These are phyloP conservation scores for Pachydiplax longipennis DNA, from an alignment of 2,888 invertebrate species.

Conservation along the genomic window DNA sequence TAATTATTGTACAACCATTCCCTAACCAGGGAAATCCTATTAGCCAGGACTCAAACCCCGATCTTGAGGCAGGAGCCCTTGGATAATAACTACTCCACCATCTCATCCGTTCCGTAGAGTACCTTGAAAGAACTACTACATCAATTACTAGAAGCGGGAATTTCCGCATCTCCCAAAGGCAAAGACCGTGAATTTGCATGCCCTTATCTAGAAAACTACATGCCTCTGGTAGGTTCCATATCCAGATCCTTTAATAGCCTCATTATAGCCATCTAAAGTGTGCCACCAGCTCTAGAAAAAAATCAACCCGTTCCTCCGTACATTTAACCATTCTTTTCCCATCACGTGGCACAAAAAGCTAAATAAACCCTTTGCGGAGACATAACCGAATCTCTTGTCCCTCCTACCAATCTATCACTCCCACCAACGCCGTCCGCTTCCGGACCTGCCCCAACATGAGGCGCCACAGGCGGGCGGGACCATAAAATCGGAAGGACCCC, in stretches of 20 bases:
- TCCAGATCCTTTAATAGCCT: too few relatives aligned
- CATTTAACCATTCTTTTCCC: not conserved
- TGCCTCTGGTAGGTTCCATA: too few relatives aligned
- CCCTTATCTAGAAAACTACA: too few relatives aligned
- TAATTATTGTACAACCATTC: too few relatives aligned
- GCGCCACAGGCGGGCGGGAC: not conserved
- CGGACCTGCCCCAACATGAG: conserved; percentile 15
- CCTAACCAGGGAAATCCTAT: too few relatives aligned
- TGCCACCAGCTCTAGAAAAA: not conserved
- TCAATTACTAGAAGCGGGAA: too few relatives aligned
- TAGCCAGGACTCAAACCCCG: too few relatives aligned
- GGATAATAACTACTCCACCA: too few relatives aligned
- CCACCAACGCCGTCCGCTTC: conserved; percentile 21
- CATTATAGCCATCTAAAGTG: not conserved
- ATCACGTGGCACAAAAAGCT: not conserved
- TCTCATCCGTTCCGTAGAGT: too few relatives aligned
- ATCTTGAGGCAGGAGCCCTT: too few relatives aligned
- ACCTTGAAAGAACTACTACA: not conserved
- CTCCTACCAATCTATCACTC: conserved; percentile 13
- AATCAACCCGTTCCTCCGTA: not conserved
- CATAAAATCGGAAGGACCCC: not conserved
- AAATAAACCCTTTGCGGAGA: conserved; percentile 23
- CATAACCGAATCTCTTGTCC: conserved; percentile 25
- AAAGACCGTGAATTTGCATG: too few relatives aligned
- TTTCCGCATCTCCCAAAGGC: too few relatives aligned